phyloP scores from a whole-genome alignment of 2,888 invertebrate species.

The Rapana venosa region DNA sequence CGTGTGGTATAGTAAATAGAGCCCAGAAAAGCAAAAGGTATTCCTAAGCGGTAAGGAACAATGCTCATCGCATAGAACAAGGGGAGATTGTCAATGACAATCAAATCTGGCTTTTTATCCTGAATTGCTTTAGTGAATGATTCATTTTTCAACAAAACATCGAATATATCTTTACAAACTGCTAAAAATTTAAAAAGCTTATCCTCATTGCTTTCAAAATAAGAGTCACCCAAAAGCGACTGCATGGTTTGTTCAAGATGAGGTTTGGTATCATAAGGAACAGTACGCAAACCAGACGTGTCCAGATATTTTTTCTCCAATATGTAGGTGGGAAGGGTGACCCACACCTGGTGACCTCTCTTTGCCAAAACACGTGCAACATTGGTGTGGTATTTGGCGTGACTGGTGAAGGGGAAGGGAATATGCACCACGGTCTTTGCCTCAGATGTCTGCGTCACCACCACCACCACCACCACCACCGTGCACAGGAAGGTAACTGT shows the following conservation, averaged over 20 bases:
- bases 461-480: too few species aligned
- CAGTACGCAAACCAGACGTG: not conserved
- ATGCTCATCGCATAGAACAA: not conserved
- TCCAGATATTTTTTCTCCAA: not conserved
- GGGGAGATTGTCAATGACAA: conserved; percentile 2
- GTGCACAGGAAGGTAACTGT: too few species aligned
- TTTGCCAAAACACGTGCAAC: conserved; percentile 11
- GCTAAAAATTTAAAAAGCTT: not conserved
- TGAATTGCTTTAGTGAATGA: not conserved
- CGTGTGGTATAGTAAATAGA: not conserved
- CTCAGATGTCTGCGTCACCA: too few species aligned
- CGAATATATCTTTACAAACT: not conserved
- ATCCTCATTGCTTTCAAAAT: not conserved
- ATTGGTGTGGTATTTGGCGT: conserved; percentile 11
- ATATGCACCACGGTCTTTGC: not conserved
- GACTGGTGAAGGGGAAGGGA: conserved; percentile 12
- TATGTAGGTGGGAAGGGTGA: not conserved
- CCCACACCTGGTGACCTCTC: conserved; percentile 1
- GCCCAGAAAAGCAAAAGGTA: not conserved
- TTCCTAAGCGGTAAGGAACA: not conserved
- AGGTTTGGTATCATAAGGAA: not conserved
- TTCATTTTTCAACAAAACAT: not conserved
- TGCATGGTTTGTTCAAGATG: not conserved
- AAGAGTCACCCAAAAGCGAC: not conserved
- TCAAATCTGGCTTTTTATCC: not conserved